Evolutionary conservation across 2,113 vertebrate species (phyloP).

Genomic region (Cacatua alba): DNA sequence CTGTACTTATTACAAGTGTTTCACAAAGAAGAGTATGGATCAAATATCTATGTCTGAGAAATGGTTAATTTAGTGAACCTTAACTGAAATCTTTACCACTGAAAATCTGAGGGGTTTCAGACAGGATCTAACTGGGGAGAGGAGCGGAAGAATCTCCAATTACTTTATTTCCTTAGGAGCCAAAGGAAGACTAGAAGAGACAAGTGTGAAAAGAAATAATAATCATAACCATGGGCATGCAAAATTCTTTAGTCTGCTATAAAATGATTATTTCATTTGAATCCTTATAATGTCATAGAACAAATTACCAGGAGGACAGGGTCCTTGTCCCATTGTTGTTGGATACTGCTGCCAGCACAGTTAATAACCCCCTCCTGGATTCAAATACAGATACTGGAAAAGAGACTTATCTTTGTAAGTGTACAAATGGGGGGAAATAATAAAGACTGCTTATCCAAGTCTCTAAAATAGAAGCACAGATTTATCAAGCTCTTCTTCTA

Average conservation of each 20-base stretch:
- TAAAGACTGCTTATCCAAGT: neutral
- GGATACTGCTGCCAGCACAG: neutral
- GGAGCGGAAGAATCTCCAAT: neutral
- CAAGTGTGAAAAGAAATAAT: neutral
- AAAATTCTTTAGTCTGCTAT: neutral
- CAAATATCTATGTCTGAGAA: neutral
- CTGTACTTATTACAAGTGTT: neutral
- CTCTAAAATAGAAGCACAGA: neutral
- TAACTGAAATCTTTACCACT: neutral
- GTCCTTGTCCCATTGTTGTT: neutral
- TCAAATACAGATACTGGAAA: neutral
- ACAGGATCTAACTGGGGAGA: neutral
- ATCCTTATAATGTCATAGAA: neutral
- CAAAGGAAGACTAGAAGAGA: neutral
- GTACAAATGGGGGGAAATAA: neutral
- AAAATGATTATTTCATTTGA: constrained; percentile 18
- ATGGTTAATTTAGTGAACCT: neutral
- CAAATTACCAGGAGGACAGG: neutral
- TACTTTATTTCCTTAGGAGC: neutral
- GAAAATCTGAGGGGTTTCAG: neutral
- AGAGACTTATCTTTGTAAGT: neutral
- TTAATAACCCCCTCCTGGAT: neutral
- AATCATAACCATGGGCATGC: neutral
- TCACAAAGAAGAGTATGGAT: neutral
- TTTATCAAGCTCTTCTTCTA: neutral